A percentile compares a stretch with the other conserved stretches of the same genome.
Conservation (phyloP, 2,888 invertebrate genomes). For the Parasteatoda lunata region DNA sequence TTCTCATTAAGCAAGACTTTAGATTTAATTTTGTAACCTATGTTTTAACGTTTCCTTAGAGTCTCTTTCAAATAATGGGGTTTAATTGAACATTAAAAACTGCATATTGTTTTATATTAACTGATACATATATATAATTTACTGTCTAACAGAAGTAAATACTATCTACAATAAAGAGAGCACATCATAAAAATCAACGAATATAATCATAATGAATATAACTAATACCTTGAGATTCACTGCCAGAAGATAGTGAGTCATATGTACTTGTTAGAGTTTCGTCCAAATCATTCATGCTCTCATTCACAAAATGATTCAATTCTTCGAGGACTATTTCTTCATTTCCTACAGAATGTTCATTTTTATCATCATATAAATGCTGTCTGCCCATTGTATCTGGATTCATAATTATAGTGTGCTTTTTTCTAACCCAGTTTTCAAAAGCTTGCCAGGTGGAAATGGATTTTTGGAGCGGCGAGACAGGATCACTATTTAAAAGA, state of each 20-base stretch:
- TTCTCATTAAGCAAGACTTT: no score
- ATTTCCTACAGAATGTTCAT: conserved; percentile 12
- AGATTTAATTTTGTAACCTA: no score
- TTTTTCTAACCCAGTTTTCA: conserved; percentile 60
- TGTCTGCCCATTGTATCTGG: conserved; percentile 16
- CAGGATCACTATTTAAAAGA: conserved; percentile 42
- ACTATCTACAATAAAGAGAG: no score
- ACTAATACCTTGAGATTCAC: conserved; percentile 3
- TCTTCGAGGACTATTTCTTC: conserved; percentile 37
- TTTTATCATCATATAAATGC: conserved; percentile 26
- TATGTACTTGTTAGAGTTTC: conserved; percentile 1
- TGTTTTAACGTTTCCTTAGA: no score
- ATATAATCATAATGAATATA: neutral
- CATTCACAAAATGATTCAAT: neutral
- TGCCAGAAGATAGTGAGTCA: neutral
- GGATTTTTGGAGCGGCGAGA: conserved; percentile 56
- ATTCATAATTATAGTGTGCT: conserved; percentile 40
- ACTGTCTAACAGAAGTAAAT: no score
- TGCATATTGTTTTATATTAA: no score
- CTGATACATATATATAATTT: no score
- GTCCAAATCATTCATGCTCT: neutral
- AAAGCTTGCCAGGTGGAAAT: conserved; percentile 58
- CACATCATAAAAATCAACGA: no score
- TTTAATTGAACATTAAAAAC: no score
- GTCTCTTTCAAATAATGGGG: no score